Evolutionary conservation across 2,888 invertebrate species (phyloP), one percentile per base, ranked within the genome.

Genomic region (Embidobia sp.): DNA sequence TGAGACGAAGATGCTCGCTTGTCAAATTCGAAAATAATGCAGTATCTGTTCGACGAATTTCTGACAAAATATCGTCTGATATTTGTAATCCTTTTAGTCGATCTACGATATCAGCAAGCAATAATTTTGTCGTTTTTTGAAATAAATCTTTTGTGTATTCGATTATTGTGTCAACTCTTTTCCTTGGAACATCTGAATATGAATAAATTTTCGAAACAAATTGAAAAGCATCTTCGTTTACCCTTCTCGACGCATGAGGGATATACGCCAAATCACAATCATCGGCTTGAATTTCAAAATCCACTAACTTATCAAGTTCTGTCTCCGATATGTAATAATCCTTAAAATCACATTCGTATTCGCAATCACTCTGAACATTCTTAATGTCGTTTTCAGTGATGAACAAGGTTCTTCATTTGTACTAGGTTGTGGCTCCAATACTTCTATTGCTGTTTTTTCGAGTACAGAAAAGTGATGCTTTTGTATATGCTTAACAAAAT

Each of bases 401-500:
- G 3, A 3, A 22, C 22, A 22, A 22, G 6, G 3, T 22, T 22
- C 6, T 22, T 22, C 22, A 6, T 6, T 22, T 22, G 6, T 6
- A 22, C 22, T 22, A 22, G 3, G 22, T 6, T 22, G 3, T 22
- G 6, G 3, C 22, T 22, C 22, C 6, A 6, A 22, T 22, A 22
- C 6, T 37, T 37, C 29, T n/a, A 15, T 15, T 15, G 11, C 15
- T 37, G 37, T 7, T 37, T 3, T 37, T 37, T 37, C 11, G 11
- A 15, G 15, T 5, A 37, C 13, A 22, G 22, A 22, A 22, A 22
- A 22, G 6, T 6, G 3, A 22, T 22, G 22, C 22, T 22, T 22
- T 15, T 15, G n/a, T 37, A 13, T 37, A 37, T 37, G 37, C 15
- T 37, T 37, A 3, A 42, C 19, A 42, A 42, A 42, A 42, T 19